A percentile compares a stretch with the other conserved stretches of the same genome.
These are phyloP conservation scores for Anhinga anhinga DNA, from an alignment of 2,113 vertebrate genomes.

Conservation along the genomic window DNA sequence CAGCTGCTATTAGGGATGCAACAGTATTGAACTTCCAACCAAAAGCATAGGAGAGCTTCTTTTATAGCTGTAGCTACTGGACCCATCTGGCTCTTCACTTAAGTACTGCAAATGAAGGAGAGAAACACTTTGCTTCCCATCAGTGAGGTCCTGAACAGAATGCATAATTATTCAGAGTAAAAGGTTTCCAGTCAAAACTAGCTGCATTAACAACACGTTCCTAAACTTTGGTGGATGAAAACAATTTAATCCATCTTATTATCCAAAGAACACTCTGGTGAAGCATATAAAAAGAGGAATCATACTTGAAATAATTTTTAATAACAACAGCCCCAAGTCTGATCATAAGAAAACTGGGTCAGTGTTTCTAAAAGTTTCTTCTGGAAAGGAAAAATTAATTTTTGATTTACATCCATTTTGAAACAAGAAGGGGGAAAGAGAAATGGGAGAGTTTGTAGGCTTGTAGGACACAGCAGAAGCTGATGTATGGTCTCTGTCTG, in stretches of 20 bases:
- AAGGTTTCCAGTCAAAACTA: conserved; percentile 55
- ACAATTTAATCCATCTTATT: conserved; percentile 22
- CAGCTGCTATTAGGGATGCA: conserved; percentile 61
- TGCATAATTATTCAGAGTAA: conserved; percentile 56
- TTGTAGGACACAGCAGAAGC: neutral
- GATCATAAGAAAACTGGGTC: neutral
- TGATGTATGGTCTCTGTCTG: neutral
- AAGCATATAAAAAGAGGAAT: neutral
- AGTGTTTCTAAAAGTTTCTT: conserved; percentile 3
- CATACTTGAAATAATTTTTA: neutral
- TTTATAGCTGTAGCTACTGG: conserved; percentile 44
- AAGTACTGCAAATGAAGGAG: conserved; percentile 32
- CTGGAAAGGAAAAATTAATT: neutral
- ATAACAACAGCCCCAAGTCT: neutral
- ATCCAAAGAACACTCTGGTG: neutral
- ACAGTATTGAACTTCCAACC: conserved; percentile 66
- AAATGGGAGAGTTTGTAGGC: neutral
- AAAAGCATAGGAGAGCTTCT: conserved; percentile 41
- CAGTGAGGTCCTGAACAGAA: conserved; percentile 45
- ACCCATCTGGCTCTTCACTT: conserved; percentile 59
- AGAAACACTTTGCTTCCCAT: conserved; percentile 59
- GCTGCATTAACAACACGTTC: neutral
- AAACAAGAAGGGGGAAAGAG: neutral
- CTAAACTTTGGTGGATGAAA: conserved; percentile 25
- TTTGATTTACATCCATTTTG: neutral